phyloP scores from a whole-genome alignment of 2,888 invertebrate genomes.

The Sepioteuthis lessoniana region DNA sequence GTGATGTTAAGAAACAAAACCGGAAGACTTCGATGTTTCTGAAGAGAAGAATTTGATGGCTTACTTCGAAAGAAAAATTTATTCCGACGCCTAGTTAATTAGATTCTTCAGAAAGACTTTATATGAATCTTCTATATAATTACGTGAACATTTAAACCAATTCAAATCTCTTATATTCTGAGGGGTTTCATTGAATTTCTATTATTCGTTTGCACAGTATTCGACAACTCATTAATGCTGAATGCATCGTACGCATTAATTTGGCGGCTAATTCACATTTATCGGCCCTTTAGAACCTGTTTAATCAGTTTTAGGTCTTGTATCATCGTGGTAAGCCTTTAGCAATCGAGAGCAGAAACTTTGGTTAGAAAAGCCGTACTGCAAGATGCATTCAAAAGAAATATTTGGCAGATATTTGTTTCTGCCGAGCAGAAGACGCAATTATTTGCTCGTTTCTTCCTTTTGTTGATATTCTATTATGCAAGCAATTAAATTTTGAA shows the following conservation, averaged over 20 bases:
- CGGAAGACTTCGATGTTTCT: background rate
- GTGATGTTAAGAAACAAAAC: no score
- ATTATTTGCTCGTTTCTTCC: background rate
- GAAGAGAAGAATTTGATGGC: background rate
- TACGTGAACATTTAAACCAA: background rate
- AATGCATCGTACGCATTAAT: background rate
- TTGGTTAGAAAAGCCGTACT: background rate
- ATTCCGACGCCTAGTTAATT: background rate
- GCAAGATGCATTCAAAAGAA: background rate
- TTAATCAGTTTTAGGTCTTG: background rate
- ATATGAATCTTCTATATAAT: background rate
- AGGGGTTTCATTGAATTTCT: background rate
- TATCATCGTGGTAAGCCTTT: background rate
- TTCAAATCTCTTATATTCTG: background rate
- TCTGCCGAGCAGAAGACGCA: background rate
- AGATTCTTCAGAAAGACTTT: background rate
- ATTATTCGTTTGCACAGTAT: background rate
- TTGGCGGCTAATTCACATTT: background rate
- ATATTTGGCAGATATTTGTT: background rate
- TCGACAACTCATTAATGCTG: background rate
- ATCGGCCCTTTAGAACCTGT: background rate
- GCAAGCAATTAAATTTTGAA: background rate
- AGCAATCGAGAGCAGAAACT: background rate
- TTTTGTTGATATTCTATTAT: background rate
- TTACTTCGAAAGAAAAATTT: background rate